Evolutionary conservation across 2,797 vertebrate species (phyloP), one percentile per base, ranked within the genome.

Genomic region (Botia kubotai): DNA sequence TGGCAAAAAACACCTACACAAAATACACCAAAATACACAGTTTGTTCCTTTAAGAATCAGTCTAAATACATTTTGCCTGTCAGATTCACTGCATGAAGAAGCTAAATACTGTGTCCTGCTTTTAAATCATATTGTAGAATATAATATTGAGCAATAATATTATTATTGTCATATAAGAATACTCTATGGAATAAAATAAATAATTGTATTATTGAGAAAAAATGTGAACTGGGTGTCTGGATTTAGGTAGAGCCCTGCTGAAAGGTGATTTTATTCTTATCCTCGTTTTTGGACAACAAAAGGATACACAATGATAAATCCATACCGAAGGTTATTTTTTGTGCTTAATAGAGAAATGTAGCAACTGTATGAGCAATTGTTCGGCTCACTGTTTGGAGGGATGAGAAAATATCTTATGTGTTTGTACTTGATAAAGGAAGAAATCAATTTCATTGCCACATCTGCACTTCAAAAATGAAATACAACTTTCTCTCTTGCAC

Each of bases 401-500:
- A 63, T 36, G 68, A 39, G 2, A 79, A 52, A 72, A 72, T 43
- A 53, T 79, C 3, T 43, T 52, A 78, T 62, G 23, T 33, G 17
- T 16, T 70, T 78, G 75, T 48, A 50, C 76, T 70, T 78, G 53
- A 50, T 33, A 62, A 50, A 78, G 55, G 33, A 78, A 65, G 46
- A 79, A 71, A 72, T 72, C 58, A 17, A 72, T 79, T 79, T 55
- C 58, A 65, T 29, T 79, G 58, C 48, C 46, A 72, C 46, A 72
- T 79, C 69, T 71, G 69, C 46, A 55, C 58, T 53, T 72, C 21
- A 48, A 21, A 7, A 79, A 79, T 72, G 12, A 72, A 79, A 72
- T 39, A 53, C 29, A 65, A 53, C 19, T 72, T 72, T 79, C 46
- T 53, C 67, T 65, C 29, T 66, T 43, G 14, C 29, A 26, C 19